Base-by-base conservation (phyloP, 2,797 vertebrate species). In the Chloroceryle amazona region DNA sequence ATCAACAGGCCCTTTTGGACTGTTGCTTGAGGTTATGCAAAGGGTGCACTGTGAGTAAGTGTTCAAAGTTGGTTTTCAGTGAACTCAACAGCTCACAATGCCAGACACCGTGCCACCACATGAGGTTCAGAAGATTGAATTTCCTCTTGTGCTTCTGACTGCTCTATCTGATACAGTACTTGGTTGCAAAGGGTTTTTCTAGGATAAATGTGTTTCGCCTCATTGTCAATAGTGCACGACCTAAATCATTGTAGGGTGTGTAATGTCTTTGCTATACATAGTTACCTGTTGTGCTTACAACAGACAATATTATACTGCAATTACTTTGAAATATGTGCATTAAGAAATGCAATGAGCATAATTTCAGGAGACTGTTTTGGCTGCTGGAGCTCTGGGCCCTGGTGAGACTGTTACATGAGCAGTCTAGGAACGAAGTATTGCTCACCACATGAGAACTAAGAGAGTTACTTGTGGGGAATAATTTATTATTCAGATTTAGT, bases 311-410 rank as follows among this genome's bases (percentile, higher is more conserved):
- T 81, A 91, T 81, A 75, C 29, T 54, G 55, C 76, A 91, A 95
- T 93, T 90, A 89, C 51, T 91, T 86, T 67, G 89, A 97, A 90
- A 95, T 76, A 52, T 39, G 55, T 65, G n/a, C 23, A 83, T n/a
- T 33, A 86, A 91, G 70, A 95, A 94, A 79, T n/a, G 31, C 73
- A 95, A 41, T 31, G 44, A 91, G 9, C 6, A 35, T 76, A 79
- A 91, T 93, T 96, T 92, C 49, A 86, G 82, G 35, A 83, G 63
- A 57, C 57, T 62, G 31, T 51, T 93, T 86, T 76, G 91, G 76
- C 66, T 84, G 55, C 71, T 89, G 70, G 80, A 95, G 73, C 66
- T 90, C 42, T 84, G 73, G 39, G 46, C 44, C 85, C 80, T 73
- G 33, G 68, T 79, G 74, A 93, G 86, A 70, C 13, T 90, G 47